Conservation (phyloP, 2,797 vertebrate genomes). For the Argya squamiceps region DNA sequence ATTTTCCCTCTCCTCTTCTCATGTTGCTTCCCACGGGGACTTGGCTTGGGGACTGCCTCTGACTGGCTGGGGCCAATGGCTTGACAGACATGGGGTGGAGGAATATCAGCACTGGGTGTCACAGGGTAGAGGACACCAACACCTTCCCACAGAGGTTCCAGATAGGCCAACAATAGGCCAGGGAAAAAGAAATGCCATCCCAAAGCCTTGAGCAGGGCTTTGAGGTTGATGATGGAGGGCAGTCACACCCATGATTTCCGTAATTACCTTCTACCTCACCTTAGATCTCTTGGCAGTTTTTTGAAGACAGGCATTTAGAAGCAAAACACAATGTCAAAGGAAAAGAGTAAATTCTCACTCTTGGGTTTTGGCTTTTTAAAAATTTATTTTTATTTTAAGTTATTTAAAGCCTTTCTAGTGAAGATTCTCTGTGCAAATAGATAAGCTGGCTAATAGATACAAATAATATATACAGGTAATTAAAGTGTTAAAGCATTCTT, state of each 20-base stretch:
- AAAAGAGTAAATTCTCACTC: background rate
- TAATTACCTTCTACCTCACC: background rate
- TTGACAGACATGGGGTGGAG: rapidly evolving
- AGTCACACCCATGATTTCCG: rapidly evolving
- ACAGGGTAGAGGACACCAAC: rapidly evolving
- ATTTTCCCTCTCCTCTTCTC: background rate
- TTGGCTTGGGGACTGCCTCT: background rate
- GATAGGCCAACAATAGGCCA: rapidly evolving
- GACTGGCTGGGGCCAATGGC: background rate
- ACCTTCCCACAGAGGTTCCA: rapidly evolving
- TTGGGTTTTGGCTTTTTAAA: background rate
- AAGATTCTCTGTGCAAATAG: background rate
- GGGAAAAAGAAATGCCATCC: background rate
- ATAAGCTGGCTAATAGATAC: background rate
- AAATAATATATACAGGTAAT: background rate
- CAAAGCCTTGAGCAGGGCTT: background rate
- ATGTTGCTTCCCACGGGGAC: background rate
- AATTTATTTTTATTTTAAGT: background rate
- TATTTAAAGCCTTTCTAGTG: background rate
- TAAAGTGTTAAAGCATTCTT: background rate
- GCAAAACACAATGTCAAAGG: background rate
- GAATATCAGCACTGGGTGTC: background rate
- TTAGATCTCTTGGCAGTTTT: background rate
- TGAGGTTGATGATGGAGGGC: background rate
- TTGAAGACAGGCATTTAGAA: background rate